phyloP scores from a whole-genome alignment of 2,797 vertebrate genomes.

The Sparus aurata region DNA sequence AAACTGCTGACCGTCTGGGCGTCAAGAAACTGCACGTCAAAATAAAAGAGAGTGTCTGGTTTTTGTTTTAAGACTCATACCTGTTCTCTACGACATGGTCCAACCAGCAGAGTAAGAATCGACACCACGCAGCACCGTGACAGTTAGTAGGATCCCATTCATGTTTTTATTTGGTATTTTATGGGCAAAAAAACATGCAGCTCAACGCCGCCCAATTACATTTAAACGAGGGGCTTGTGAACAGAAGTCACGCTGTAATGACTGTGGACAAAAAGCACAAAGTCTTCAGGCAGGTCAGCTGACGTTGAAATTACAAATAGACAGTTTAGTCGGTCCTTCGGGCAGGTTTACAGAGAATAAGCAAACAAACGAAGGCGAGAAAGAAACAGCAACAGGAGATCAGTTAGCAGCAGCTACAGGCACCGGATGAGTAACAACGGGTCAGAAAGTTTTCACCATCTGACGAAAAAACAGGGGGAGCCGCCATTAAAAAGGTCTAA shows the following conservation, averaged over 20 bases:
- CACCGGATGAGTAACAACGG: constrained; percentile 14
- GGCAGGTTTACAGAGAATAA: not conserved
- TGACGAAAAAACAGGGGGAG: not conserved
- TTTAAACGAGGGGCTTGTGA: not conserved
- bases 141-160: not conserved
- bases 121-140: not conserved
- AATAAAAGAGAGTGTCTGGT: not conserved
- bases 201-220: not conserved
- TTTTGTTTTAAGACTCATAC: not conserved
- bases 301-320: not conserved
- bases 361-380: not conserved
- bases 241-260: not conserved
- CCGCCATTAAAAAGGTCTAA: not conserved
- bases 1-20: not conserved
- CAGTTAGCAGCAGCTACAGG: not conserved
- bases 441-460: not conserved
- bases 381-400: not conserved
- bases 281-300: not conserved
- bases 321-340: not conserved
- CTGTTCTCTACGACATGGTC: not conserved
- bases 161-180: not conserved
- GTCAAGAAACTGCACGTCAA: not conserved
- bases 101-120: not conserved
- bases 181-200: not conserved
- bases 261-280: not conserved